phyloP scores from a whole-genome alignment of 1,140 invertebrate genomes.

The Papilio dardanus region DNA sequence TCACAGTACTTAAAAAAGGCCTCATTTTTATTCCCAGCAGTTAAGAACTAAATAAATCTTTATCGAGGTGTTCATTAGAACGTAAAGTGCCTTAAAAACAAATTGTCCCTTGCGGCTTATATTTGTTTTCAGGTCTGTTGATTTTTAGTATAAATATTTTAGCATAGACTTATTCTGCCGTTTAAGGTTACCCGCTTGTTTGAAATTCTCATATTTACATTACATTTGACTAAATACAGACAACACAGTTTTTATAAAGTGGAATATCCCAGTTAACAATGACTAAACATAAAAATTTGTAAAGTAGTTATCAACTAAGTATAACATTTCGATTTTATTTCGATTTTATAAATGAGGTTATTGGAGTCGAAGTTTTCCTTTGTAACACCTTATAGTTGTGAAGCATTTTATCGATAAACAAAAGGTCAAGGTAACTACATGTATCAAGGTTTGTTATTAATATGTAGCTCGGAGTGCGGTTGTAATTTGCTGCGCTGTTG shows the following conservation, averaged over 20 bases:
- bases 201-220: too few relatives aligned
- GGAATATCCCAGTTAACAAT: too few relatives aligned
- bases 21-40: not conserved
- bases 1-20: not conserved
- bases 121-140: constrained; percentile 8
- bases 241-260: too few relatives aligned
- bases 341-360: not conserved
- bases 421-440: not conserved
- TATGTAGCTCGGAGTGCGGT: constrained; percentile 4
- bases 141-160: not conserved
- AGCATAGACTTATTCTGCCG: too few relatives aligned
- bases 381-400: not conserved
- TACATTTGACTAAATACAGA: too few relatives aligned
- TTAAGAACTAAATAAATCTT: not conserved
- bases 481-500: constrained; percentile 4
- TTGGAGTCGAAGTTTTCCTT: not conserved
- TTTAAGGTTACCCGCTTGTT: too few relatives aligned
- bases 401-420: not conserved
- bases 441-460: constrained; percentile 5
- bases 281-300: too few relatives aligned
- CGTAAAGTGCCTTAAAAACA: not conserved
- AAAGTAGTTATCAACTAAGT: too few relatives aligned
- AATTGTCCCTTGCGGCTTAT: not conserved
- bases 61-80: not conserved
- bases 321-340: not conserved